Evolutionary conservation across 2,888 invertebrate genomes (phyloP), one percentile per base, ranked within the genome.

Genomic region (Oasisia sp.): DNA sequence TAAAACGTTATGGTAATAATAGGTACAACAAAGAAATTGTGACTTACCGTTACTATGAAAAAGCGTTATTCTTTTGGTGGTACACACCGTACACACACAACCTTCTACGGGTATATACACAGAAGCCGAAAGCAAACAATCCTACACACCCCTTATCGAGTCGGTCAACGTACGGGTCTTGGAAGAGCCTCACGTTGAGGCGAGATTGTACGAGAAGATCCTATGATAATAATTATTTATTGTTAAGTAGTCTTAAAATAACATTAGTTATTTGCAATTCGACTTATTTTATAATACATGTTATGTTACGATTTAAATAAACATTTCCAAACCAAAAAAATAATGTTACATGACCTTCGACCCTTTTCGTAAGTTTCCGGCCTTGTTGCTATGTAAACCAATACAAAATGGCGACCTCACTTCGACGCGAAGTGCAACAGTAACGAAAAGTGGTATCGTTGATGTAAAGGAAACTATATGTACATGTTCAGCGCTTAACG

Each of bases 81-180:
- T 74, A 74, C n/a, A 74, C 74, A 74, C 19, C 74, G 74, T n/a
- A 74, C 27, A 74, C 74, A 74, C 19, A 74, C 74, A 50, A 11
- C 74, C 27, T n/a, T 74, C 27, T n/a, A n/a, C 19, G 2, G 74
- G 74, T 74, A 74, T 74, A 74, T 27, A 74, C 74, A 74, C 74
- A 56, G 56, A 74, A 74, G 74, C 74, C 74, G 74, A 74, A 74
- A 74, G n/a, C 74, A 74, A 50, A 74, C 74, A 74, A 74, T 74
- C 74, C 74, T 74, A 74, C 74, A n/a, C 74, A 74, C 74, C 74
- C 74, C 74, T 74, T 74, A 74, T 27, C 27, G 74, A 74, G 7
- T 74, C 74, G 74, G 74, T 74, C 74, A 74, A n/a, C 74, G 74
- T 74, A 74, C 74, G n/a, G 74, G 74, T 74, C 74, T 74, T 74